Evolutionary conservation across 2,888 invertebrate species (phyloP), one percentile per base, ranked within the genome.

Genomic region (Oxycera nigricornis): DNA sequence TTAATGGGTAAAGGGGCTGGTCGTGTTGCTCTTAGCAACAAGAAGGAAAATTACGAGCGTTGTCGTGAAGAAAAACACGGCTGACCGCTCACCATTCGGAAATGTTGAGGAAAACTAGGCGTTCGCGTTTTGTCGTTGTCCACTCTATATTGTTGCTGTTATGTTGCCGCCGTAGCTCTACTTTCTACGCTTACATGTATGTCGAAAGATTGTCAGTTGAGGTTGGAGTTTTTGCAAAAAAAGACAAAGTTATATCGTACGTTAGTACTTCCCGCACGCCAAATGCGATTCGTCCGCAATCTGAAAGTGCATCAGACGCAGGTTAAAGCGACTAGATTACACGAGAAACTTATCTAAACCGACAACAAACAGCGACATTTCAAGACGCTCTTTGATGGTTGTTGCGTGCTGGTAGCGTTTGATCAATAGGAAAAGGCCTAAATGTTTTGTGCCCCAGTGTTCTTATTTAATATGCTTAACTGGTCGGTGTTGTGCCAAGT

Each of bases 1-100:
- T 35, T 70, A 70, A 70, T 70, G 35, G 70, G 70, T 31, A 70
- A 55, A 22, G 52, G 70, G 70, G 70, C 70, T 70, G 55, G 39
- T 39, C 24, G 65, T 39, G 65, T 39, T 41, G 0, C 30, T 59
- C 39, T 17, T 65, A 39, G 41, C 41, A 65, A 39, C 65, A 65
- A 52, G 52, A 70, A 70, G 68, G 20, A 68, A 65, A 61, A 41
- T 65, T 59, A 30, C 30, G 65, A 67, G 46, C 35, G 46, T 24
- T 39, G 39, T 24, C 14, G 22, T 9, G 11, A 35, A 70, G 41
- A 31, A 68, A 70, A 30, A 28, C 50, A 70, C 70, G 70, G 52
- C 31, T 70, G 70, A 70, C 70, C 70, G 70, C 70, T 70, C 31
- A 9, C 55, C 11, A 17, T n/a, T 30, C 30, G 17, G 30, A 22